Evolutionary conservation across 2,797 vertebrate species (phyloP).

Genomic region (Eidolon dupreanum): DNA sequence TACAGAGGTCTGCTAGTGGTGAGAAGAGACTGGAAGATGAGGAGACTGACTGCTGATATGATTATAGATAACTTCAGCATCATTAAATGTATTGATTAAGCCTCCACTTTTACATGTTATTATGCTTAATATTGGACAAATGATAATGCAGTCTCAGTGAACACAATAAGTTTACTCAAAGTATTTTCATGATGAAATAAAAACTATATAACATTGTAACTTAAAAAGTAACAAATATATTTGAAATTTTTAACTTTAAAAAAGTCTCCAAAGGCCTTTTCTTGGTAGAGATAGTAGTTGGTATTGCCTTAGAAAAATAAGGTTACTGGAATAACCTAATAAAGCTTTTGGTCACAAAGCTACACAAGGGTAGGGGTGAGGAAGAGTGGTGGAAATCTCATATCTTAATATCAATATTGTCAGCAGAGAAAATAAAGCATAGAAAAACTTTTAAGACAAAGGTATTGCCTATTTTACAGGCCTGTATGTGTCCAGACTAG

Average conservation of each 20-base stretch:
- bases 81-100: neutral
- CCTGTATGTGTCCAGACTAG: neutral
- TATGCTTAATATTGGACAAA: neutral
- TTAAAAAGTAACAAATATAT: slow-evolving; percentile 21
- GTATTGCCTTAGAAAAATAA: slow-evolving; percentile 17
- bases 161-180: neutral
- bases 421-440: neutral
- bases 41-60: neutral
- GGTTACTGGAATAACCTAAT: neutral
- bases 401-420: neutral
- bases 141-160: neutral
- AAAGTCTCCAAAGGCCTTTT: neutral
- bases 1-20: neutral
- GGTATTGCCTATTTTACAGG: neutral
- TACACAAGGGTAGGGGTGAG: neutral
- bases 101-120: neutral
- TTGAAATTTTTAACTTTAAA: slow-evolving; percentile 1
- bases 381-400: neutral
- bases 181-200: neutral
- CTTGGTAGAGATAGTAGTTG: neutral
- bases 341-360: neutral
- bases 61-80: neutral
- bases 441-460: neutral
- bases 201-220: neutral
- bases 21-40: neutral